Conservation (phyloP, 1,140 invertebrate genomes). For the Glossosoma conforme region DNA sequence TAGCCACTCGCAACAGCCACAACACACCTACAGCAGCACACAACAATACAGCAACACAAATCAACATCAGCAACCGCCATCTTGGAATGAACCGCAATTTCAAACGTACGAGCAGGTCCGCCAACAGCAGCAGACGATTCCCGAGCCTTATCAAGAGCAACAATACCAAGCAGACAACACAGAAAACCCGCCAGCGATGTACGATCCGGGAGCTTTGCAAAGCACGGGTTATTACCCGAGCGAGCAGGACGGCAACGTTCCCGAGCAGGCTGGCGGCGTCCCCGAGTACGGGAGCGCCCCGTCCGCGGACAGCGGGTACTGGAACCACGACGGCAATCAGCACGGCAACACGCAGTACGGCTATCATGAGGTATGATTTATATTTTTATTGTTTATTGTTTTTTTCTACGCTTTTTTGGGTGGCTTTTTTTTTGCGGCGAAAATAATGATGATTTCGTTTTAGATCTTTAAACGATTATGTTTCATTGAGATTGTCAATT, state of each 20-base stretch:
- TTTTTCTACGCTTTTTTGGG: slow-evolving; percentile 7
- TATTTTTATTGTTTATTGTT: slow-evolving; percentile 9
- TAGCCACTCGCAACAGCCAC: slow-evolving; percentile 1
- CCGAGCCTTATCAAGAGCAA: slow-evolving; percentile 24
- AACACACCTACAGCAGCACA: slow-evolving; percentile 6
- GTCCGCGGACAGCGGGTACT: slow-evolving; percentile 20
- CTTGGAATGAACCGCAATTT: slow-evolving; percentile 36
- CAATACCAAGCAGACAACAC: slow-evolving; percentile 27
- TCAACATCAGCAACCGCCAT: slow-evolving; percentile 35
- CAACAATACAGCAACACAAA: slow-evolving; percentile 17
- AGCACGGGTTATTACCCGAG: slow-evolving; percentile 20
- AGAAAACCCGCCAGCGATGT: slow-evolving; percentile 19
- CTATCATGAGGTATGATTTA: slow-evolving; percentile 29
- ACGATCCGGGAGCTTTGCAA: slow-evolving; percentile 14
- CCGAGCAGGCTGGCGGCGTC: not conserved
- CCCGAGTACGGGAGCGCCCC: slow-evolving; percentile 3
- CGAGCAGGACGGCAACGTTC: slow-evolving; percentile 1
- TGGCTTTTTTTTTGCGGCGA: too few species aligned
- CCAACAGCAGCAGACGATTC: slow-evolving; percentile 13
- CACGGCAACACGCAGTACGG: slow-evolving; percentile 18
- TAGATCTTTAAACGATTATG: too few species aligned
- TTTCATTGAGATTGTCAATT: too few species aligned
- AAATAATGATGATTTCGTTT: too few species aligned
- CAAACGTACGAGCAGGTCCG: slow-evolving; percentile 42
- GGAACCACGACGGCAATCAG: slow-evolving; percentile 28